phyloP scores from a whole-genome alignment of 2,797 vertebrate genomes.

The Nothura maculosa region DNA sequence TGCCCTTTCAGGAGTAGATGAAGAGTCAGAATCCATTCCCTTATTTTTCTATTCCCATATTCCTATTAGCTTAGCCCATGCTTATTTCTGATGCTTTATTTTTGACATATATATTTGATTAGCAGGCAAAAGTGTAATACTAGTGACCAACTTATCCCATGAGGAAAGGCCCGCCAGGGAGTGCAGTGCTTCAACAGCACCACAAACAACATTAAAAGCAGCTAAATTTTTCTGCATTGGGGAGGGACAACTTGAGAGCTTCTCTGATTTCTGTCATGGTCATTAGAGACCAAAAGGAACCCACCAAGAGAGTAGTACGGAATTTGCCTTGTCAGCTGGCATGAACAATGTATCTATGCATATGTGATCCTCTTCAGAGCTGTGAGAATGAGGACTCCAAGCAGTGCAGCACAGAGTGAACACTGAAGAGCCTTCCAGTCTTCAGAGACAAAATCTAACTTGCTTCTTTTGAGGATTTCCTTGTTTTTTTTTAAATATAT shows the following conservation, averaged over 20 bases:
- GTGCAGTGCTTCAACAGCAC: not conserved
- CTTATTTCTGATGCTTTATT: not conserved
- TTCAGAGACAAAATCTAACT: not conserved
- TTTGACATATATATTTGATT: not conserved
- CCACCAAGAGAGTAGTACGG: not conserved
- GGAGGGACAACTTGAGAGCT: not conserved
- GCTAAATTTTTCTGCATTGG: rapidly evolving
- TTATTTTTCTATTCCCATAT: not conserved
- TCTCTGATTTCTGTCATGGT: not conserved
- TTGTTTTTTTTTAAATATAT: not conserved
- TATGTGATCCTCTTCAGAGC: not conserved
- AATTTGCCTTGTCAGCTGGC: not conserved
- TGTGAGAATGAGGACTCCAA: not conserved
- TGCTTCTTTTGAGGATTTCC: not conserved
- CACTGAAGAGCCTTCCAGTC: not conserved
- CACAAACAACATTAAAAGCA: not conserved
- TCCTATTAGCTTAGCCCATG: not conserved
- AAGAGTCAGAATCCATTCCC: not conserved
- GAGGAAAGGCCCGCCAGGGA: not conserved
- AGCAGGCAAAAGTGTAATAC: not conserved
- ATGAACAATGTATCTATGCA: not conserved
- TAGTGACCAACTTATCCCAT: not conserved
- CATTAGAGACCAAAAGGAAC: not conserved
- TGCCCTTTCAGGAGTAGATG: not conserved
- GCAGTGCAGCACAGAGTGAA: not conserved